Base-by-base conservation (phyloP, 2,113 vertebrate species). In the Zingel zingel region DNA sequence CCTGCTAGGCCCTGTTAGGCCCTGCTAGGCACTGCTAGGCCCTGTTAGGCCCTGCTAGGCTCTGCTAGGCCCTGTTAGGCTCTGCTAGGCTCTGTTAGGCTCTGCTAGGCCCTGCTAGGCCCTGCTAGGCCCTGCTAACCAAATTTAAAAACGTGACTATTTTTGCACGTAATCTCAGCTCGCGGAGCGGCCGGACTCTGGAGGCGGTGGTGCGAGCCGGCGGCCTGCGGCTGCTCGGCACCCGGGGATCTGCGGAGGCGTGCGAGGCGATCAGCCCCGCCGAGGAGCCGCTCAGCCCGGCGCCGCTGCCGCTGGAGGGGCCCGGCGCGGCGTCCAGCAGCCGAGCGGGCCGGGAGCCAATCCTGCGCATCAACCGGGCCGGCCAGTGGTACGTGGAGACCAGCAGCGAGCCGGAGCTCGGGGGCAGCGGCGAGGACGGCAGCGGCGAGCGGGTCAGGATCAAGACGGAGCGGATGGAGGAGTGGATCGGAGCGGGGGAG, bases 351-450 rank as follows among this genome's bases (percentile, higher is more conserved):
- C 96, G 97, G 74, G 98, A 99, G 82, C 97, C 97, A 36, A 96
- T 98, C 72, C 95, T 99, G 11, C 96, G 97, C 58, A 99, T 99
- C 70, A 98, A 99, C 93, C 95, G 98, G 48, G 98, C 97, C 0
- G 98, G 98, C 15, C 98, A 99, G 92, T 99, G 98, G 98, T 99
- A 98, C 1, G 97, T 99, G 16, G 98, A 99, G 92, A 97, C 97
- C 0, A 96, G 96, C 13, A 85, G 96, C 2, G 97, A 98, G 88
- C 95, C 95, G 0, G 97, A 98, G 64, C 93, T 94, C 0, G 94
- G 91, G 0, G 95, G 93, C 25, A 96, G 94, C 30, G 96, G 91
- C 0, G 97, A 97, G 0, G 97, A 97, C 0, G 95, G 96, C 18
- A 90, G 96, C 15, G 93, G 96, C 54, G 97, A 97, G 62, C 96